Base-by-base conservation (phyloP, 2,888 invertebrate species). In the Orthonevra nobilis region DNA sequence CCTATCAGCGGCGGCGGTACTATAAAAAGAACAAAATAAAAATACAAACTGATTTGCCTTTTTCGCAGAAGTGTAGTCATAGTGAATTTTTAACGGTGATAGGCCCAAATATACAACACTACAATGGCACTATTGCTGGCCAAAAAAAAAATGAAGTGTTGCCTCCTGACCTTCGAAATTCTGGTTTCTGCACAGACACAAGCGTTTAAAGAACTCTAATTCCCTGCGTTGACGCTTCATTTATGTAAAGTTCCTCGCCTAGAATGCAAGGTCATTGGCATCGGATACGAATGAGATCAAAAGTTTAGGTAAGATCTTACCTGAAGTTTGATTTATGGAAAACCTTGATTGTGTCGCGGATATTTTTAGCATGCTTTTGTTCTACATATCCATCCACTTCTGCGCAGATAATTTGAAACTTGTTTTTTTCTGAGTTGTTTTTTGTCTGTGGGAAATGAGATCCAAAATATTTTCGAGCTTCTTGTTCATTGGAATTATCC, bases 221-320 rank as follows among this genome's bases (percentile, higher is more conserved):
- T 50, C 19, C 6, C 28, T 36, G n/a, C 6, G 30, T 12, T 5
- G 12, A 38, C 60, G 44, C 38, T 64, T 52, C 52, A 46, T 66
- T 64, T 66, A 52, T 23, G 30, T 50, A 44, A 36, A 6, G 23
- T 7, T 12, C 19, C 32, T 30, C 40, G 46, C 40, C 23, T 19
- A 36, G n/a, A 66, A 44, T 54, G 20, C 19, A 34, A 52, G 72
- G 34, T 64, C 77, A 72, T 46, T 70, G 77, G 77, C 70, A 91
- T 92, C 15, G 86, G 87, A 7, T 95, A 94, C 85, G 86, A 89
- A 85, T 91, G 94, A 95, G 85, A 92, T 94, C 92, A 19, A 46
- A 38, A 15, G 36, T 4, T 32, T 60, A n/a, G n/a, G n/a, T 40
- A 42, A 42, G 54, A 28, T 56, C 40, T 48, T 61, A 54, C 60